phyloP scores from a whole-genome alignment of 1,140 invertebrate species.

The Bombus sylvicola region DNA sequence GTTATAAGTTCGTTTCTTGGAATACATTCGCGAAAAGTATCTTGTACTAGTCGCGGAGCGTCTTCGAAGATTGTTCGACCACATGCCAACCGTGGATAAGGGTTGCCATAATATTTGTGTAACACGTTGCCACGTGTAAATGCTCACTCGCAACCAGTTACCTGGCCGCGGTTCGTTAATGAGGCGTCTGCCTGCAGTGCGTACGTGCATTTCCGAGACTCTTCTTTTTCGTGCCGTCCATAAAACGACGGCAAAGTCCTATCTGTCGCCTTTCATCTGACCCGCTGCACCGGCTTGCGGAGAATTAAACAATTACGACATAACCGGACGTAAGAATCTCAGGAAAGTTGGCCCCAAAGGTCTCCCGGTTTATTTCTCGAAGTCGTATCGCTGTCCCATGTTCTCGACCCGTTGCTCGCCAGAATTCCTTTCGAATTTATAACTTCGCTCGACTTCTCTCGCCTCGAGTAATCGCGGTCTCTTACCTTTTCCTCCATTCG shows the following conservation, averaged over 20 bases:
- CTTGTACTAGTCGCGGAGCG: background rate
- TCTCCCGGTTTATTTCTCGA: conserved; percentile 29
- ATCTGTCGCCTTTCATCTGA: conserved; percentile 66
- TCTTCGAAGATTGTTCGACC: conserved; percentile 12
- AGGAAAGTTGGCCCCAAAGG: conserved; percentile 21
- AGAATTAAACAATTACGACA: conserved; percentile 70
- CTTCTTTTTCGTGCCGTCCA: conserved; percentile 12
- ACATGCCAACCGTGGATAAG: conserved; percentile 18
- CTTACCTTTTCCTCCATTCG: no score
- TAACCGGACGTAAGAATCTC: conserved; percentile 39
- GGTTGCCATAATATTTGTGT: conserved; percentile 25
- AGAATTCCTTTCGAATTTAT: conserved; percentile 40
- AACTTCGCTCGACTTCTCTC: conserved; percentile 5
- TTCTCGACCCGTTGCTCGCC: background rate
- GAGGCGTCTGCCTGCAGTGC: conserved; percentile 38
- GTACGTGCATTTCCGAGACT: conserved; percentile 50
- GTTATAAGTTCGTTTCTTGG: background rate
- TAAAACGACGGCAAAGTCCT: conserved; percentile 45
- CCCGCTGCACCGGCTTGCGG: conserved; percentile 33
- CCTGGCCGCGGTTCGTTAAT: conserved; percentile 53
- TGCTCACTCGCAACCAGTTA: conserved; percentile 51
- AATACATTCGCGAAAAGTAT: no score
- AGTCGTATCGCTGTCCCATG: conserved; percentile 9
- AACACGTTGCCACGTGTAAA: conserved; percentile 58
- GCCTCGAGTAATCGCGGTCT: background rate